Evolutionary conservation across 2,113 vertebrate species (phyloP).

Genomic region (Microtus pennsylvanicus): DNA sequence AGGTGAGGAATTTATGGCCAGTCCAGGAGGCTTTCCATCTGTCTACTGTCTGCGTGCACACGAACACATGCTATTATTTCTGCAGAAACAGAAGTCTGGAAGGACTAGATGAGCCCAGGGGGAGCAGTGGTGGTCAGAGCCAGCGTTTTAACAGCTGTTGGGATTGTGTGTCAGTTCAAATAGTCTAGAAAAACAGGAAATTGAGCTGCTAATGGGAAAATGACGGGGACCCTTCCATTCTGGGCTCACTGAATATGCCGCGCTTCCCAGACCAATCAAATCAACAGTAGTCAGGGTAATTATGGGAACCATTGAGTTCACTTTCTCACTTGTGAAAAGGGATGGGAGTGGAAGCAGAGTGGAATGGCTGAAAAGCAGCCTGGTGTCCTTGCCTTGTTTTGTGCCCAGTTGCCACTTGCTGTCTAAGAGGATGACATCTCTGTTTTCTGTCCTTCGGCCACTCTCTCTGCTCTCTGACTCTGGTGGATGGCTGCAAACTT

Average conservation of each 20-base stretch:
- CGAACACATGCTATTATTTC: slow-evolving; percentile 17
- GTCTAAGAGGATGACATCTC: neutral
- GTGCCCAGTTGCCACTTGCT: neutral
- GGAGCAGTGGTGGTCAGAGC: slow-evolving; percentile 31
- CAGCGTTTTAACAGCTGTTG: slow-evolving; percentile 64
- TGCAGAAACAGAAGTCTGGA: slow-evolving; percentile 56
- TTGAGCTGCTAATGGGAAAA: slow-evolving; percentile 43
- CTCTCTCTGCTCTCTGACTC: neutral
- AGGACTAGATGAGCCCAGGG: slow-evolving; percentile 57
- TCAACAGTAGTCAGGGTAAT: slow-evolving; percentile 8
- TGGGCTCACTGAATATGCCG: neutral
- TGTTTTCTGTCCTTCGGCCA: neutral
- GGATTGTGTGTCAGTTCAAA: slow-evolving; percentile 38
- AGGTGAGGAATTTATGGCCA: neutral
- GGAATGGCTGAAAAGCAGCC: neutral
- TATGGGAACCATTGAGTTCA: neutral
- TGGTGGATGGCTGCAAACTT: neutral
- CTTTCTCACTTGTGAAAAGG: slow-evolving; percentile 17
- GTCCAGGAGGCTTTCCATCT: neutral
- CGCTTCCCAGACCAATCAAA: neutral
- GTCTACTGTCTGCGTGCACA: neutral
- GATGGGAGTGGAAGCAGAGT: neutral
- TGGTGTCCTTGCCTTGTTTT: neutral
- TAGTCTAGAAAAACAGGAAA: slow-evolving; percentile 74
- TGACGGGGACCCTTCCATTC: neutral